Evolutionary conservation across 2,797 vertebrate species (phyloP), one percentile per base, ranked within the genome.

Genomic region (Scomberomorus guttatus): DNA sequence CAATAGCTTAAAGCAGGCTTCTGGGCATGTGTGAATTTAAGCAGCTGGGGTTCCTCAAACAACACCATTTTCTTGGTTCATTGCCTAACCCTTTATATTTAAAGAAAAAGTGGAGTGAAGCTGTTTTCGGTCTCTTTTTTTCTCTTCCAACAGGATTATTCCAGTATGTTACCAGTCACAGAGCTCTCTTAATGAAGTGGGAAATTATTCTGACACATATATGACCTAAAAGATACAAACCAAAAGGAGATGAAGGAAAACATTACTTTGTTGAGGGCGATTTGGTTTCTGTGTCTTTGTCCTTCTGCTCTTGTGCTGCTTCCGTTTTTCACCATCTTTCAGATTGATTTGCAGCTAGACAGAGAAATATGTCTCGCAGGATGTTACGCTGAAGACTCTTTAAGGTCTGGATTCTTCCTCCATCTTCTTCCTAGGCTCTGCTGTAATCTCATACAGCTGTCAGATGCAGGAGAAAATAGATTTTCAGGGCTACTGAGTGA

Each of bases 121-220:
- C 81, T 86, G 77, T 84, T 91, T 85, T 90, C 52, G 65, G 56
- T 74, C 24, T 29, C 7, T 9, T 76, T 85, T 77, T 69, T 78
- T 25, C 29, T 82, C 68, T 78, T 63, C 32, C 85, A 91, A 94
- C 85, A 81, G 85, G 92, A 94, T 95, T 94, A 87, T 94, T 93
- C 91, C 88, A 90, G 77, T 77, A 61, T 79, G 82, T 82, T 86
- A 72, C 66, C 89, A 66, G 72, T 87, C 79, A 83, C 55, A 86
- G 51, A 62, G 71, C 70, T 61, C 61, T 89, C 80, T 56, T 83
- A 87, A 90, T 85, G 46, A 82, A 90, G 78, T 81, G 80, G 78
- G 75, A 91, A 92, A 95, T 94, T 72, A 87, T 91, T 87, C 84
- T 92, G 91, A 94, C 92, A 92, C 77, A 73, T 69, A 84, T 82